Percentiles rank a stretch among this genome's conserved stretches.
phyloP scores from a whole-genome alignment of 1,140 invertebrate genomes.

The Conus ventricosus region DNA sequence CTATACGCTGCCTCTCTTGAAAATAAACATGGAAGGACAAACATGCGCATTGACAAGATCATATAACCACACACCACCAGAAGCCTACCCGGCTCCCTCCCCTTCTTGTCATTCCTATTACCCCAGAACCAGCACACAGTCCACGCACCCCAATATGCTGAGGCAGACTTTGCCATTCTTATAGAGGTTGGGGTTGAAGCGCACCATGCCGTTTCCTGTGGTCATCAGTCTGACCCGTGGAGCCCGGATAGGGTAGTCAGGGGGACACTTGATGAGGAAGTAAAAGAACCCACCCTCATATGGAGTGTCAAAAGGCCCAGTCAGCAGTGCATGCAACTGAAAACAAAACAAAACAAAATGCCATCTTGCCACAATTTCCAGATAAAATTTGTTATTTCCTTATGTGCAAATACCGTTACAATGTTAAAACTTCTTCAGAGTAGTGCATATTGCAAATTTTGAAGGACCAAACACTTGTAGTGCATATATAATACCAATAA shows the following conservation, averaged over 20 bases:
- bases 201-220: slow-evolving; percentile 79
- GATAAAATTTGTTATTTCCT: background rate
- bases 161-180: slow-evolving; percentile 82
- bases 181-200: slow-evolving; percentile 82
- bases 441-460: too few relatives aligned
- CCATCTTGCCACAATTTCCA: too few relatives aligned
- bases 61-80: too few relatives aligned
- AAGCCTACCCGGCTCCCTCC: too few relatives aligned
- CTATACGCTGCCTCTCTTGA: background rate
- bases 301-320: slow-evolving; percentile 81
- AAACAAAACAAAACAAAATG: background rate
- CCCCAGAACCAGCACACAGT: background rate
- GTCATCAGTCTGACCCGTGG: slow-evolving; percentile 81
- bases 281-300: slow-evolving; percentile 83
- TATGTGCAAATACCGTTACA: too few relatives aligned
- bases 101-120: too few relatives aligned
- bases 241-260: slow-evolving; percentile 77
- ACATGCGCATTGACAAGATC: background rate
- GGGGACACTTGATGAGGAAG: slow-evolving; percentile 78
- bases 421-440: too few relatives aligned
- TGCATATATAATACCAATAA: too few relatives aligned
- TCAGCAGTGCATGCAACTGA: slow-evolving; percentile 80
- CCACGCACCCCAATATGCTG: slow-evolving; percentile 79
- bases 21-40: background rate
- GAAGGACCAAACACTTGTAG: too few relatives aligned